phyloP scores from a whole-genome alignment of 2,797 vertebrate genomes.

The Poliocrania exsul region DNA sequence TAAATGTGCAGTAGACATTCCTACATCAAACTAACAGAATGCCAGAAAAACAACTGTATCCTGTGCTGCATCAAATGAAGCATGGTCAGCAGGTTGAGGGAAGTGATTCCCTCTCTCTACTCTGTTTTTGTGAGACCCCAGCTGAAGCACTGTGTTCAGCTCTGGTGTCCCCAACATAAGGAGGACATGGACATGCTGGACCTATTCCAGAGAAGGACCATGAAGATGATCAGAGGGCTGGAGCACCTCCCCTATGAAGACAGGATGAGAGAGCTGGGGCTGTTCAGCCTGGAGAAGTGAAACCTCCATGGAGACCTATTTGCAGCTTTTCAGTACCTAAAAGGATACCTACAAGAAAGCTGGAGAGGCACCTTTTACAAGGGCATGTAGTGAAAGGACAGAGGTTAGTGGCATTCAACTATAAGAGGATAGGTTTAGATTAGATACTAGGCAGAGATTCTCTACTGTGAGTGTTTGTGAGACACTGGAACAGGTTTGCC shows the following conservation, averaged over 20 bases:
- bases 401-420: neutral
- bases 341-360: neutral
- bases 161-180: fast-evolving
- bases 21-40: neutral
- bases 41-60: neutral
- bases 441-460: neutral
- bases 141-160: neutral
- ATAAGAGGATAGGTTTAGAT: neutral
- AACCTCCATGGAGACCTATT: neutral
- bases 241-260: neutral
- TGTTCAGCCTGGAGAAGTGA: neutral
- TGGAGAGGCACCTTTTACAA: neutral
- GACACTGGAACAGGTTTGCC: neutral
- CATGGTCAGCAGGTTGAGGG: neutral
- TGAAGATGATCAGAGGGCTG: neutral
- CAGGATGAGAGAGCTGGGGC: neutral
- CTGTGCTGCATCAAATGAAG: neutral
- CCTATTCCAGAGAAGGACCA: neutral
- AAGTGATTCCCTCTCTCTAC: neutral
- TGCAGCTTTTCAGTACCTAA: neutral
- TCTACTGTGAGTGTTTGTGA: neutral
- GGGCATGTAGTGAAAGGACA: neutral
- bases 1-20: neutral
- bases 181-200: neutral
- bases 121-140: fast-evolving